Conservation (phyloP, 2,888 invertebrate species). For the Diadegma fenestrale region DNA sequence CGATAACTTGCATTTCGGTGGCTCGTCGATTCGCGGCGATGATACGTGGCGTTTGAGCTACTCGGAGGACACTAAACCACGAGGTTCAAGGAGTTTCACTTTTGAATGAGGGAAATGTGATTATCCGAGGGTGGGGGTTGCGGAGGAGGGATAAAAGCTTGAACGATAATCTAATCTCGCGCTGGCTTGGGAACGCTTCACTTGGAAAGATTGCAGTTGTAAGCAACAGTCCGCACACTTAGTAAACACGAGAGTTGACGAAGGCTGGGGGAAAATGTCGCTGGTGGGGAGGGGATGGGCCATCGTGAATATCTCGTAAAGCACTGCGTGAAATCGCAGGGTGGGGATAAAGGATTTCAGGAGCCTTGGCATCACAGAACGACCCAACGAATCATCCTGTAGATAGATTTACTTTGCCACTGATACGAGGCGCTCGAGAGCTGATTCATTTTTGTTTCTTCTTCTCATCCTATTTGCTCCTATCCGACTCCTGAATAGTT, state of each 20-base stretch:
- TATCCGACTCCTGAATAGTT: constrained; percentile 10
- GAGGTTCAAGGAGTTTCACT: constrained; percentile 78
- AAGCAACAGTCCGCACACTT: constrained; percentile 3
- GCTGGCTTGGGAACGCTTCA: constrained; percentile 63
- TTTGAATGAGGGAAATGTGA: constrained; percentile 77
- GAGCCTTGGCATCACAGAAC: constrained; percentile 16
- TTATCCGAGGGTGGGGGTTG: constrained; percentile 48
- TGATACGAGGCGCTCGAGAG: not conserved
- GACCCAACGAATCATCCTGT: constrained; percentile 14
- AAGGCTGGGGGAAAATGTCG: not conserved
- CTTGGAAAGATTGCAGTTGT: constrained; percentile 27
- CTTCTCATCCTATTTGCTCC: not conserved
- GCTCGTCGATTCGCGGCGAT: not conserved
- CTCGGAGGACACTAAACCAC: constrained; percentile 75
- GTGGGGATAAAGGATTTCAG: constrained; percentile 25
- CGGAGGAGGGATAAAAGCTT: constrained; percentile 65
- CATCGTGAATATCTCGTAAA: not conserved
- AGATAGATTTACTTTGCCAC: constrained; percentile 4
- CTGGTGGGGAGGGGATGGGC: not conserved
- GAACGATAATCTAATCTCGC: constrained; percentile 78
- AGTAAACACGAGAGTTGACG: constrained; percentile 7
- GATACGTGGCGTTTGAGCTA: constrained; percentile 48
- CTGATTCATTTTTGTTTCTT: constrained; percentile 11
- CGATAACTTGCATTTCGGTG: not conserved
- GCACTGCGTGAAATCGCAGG: not conserved